These are phyloP conservation scores for Xanthorhoe spadicearia DNA, from an alignment of 2,888 invertebrate species.

Conservation along the genomic window DNA sequence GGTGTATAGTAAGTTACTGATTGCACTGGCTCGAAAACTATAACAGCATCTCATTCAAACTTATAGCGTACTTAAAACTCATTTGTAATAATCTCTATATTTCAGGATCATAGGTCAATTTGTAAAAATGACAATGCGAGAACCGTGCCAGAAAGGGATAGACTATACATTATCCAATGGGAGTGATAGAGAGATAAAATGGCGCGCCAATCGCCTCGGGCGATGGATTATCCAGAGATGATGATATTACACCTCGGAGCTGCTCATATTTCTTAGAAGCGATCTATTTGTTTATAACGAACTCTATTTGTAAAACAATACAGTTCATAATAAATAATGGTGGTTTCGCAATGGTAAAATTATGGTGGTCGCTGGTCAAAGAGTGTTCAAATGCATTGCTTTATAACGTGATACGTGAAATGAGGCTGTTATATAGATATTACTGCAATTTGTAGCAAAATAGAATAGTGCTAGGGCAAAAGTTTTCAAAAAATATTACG, in stretches of 20 bases:
- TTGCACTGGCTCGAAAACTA: slow-evolving; percentile 17
- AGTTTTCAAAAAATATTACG: neutral
- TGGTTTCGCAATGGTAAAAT: slow-evolving; percentile 37
- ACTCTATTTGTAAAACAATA: slow-evolving; percentile 50
- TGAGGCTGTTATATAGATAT: slow-evolving; percentile 69
- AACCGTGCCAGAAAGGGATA: slow-evolving; percentile 53
- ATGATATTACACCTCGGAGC: slow-evolving; percentile 67
- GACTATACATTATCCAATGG: slow-evolving; percentile 36
- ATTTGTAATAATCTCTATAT: slow-evolving; percentile 72
- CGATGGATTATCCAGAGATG: slow-evolving; percentile 67
- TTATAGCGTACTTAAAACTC: slow-evolving; percentile 60
- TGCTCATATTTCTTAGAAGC: slow-evolving; percentile 45
- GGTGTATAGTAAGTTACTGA: neutral
- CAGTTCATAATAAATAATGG: slow-evolving; percentile 38
- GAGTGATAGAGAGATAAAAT: slow-evolving; percentile 50
- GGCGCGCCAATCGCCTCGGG: slow-evolving; percentile 66
- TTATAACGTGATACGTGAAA: slow-evolving; percentile 75
- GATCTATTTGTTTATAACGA: slow-evolving; percentile 15
- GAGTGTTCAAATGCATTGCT: slow-evolving; percentile 63
- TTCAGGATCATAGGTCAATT: slow-evolving; percentile 76
- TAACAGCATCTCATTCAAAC: slow-evolving; percentile 44
- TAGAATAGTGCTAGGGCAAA: neutral
- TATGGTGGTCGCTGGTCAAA: slow-evolving; percentile 46
- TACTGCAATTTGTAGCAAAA: slow-evolving; percentile 43
- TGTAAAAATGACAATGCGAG: slow-evolving; percentile 79